Conservation (phyloP, 2,888 invertebrate genomes). For the Morpho deidamia region DNA sequence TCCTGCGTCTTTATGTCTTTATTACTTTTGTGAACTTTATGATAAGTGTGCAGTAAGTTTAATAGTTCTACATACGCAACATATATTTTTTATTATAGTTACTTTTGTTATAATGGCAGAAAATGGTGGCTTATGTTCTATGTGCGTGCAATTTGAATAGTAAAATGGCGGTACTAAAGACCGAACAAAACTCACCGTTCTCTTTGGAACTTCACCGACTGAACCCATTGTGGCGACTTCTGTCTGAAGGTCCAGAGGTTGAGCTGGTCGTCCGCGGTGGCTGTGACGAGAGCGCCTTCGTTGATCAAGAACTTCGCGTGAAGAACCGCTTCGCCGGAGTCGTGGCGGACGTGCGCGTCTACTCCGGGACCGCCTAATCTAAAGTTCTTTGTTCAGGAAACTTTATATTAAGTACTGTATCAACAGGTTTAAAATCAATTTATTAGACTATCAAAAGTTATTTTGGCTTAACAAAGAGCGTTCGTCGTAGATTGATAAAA, state of each 20-base stretch:
- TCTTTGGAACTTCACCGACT: constrained; percentile 97
- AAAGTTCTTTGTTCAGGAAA: constrained; percentile 43
- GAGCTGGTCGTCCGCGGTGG: constrained; percentile 96
- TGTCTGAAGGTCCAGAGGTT: constrained; percentile 99
- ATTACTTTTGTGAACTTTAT: too few species aligned
- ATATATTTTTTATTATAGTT: too few species aligned
- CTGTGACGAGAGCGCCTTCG: constrained; percentile 97
- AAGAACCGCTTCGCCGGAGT: constrained; percentile 86
- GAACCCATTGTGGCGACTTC: constrained; percentile 95
- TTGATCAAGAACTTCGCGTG: constrained; percentile 97
- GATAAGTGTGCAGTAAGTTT: too few species aligned
- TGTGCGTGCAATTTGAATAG: too few species aligned
- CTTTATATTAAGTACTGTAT: background rate
- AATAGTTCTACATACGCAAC: too few species aligned
- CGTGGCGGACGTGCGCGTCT: constrained; percentile 95
- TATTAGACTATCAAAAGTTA: too few species aligned
- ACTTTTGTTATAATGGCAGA: too few species aligned
- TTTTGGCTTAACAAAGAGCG: too few species aligned
- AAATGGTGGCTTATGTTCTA: background rate
- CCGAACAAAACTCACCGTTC: constrained; percentile 84
- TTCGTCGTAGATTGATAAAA: too few species aligned
- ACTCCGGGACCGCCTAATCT: constrained; percentile 98
- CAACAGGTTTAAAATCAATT: too few species aligned
- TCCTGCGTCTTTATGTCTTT: too few species aligned
- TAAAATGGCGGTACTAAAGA: too few species aligned